These are phyloP conservation scores for Dione vanillae DNA, from an alignment of 2,888 invertebrate species.

Conservation along the genomic window DNA sequence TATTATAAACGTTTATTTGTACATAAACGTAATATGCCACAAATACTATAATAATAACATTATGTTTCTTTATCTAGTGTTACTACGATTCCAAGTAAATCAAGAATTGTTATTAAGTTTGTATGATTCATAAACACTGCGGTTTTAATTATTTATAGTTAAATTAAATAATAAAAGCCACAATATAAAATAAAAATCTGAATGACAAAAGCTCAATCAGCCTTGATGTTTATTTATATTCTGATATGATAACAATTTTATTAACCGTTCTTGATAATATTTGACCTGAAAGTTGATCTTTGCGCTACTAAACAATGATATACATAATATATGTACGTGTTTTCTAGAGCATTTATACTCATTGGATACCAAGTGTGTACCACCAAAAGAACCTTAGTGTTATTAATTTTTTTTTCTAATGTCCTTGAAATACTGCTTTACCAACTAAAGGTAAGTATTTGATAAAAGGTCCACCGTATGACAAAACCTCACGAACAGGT, in stretches of 20 bases:
- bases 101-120: slow-evolving; percentile 4
- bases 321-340: background rate
- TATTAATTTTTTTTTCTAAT: background rate
- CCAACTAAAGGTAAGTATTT: slow-evolving; percentile 71
- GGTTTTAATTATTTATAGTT: background rate
- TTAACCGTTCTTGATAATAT: slow-evolving; percentile 1
- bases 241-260: slow-evolving; percentile 5
- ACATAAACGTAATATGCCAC: slow-evolving; percentile 8
- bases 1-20: background rate
- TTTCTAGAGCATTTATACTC: background rate
- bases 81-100: background rate
- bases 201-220: background rate
- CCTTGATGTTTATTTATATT: slow-evolving; percentile 1
- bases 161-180: background rate
- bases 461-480: slow-evolving; percentile 66
- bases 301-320: background rate
- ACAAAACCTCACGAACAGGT: slow-evolving; percentile 60
- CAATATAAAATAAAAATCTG: background rate
- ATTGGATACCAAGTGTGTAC: background rate
- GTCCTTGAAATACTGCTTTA: slow-evolving; percentile 64
- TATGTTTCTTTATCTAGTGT: background rate
- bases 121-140: slow-evolving; percentile 1
- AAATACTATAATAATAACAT: slow-evolving; percentile 2
- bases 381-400: background rate
- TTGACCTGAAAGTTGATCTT: slow-evolving; percentile 3